phyloP scores from a whole-genome alignment of 2,888 invertebrate genomes.

The Calliphora vomitoria region DNA sequence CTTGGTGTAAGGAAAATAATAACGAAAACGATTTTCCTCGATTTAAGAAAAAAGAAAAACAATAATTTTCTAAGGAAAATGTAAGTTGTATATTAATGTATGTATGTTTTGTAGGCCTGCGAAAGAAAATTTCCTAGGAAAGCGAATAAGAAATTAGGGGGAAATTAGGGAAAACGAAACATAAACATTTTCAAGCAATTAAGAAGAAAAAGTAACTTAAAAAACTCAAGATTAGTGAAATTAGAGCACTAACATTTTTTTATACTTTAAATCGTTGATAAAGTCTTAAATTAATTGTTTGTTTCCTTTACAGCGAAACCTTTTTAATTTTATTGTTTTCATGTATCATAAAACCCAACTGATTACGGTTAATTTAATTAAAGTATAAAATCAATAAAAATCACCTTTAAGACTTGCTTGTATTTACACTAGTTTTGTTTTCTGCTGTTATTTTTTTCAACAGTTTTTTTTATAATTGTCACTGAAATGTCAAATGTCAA shows the following conservation, averaged over 20 bases:
- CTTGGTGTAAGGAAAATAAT: neutral
- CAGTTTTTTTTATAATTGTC: constrained; percentile 44
- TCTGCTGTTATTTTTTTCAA: neutral
- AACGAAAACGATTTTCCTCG: neutral
- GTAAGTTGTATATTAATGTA: constrained; percentile 40
- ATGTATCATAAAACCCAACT: neutral
- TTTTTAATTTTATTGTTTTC: neutral
- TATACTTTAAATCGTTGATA: too few relatives aligned
- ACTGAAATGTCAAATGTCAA: constrained; percentile 71
- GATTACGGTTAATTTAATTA: constrained; percentile 51
- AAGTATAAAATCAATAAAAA: constrained; percentile 50
- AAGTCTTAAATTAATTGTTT: too few relatives aligned
- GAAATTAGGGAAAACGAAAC: neutral
- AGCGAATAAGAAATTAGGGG: neutral
- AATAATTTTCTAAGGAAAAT: constrained; percentile 39
- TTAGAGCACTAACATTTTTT: neutral
- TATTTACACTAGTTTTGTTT: constrained; percentile 46
- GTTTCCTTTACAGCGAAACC: neutral
- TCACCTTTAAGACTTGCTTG: constrained; percentile 27
- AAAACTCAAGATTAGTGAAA: neutral
- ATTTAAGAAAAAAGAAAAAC: constrained; percentile 5
- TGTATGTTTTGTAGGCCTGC: neutral
- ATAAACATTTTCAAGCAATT: neutral
- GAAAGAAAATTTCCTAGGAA: neutral
- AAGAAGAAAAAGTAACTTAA: neutral